phyloP scores from a whole-genome alignment of 2,888 invertebrate species.

The Rhaphigaster nebulosa region DNA sequence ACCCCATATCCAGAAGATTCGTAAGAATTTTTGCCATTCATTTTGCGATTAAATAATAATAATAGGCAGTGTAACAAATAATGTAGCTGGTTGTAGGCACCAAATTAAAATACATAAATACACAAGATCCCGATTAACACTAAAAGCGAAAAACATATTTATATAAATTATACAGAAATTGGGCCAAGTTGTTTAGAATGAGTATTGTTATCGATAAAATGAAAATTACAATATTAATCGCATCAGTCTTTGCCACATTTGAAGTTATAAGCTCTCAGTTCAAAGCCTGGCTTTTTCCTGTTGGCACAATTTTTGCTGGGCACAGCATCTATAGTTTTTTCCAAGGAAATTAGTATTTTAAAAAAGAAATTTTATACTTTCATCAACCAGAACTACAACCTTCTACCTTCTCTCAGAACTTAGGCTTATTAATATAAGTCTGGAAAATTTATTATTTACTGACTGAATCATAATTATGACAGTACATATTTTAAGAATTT shows the following conservation, averaged over 20 bases:
- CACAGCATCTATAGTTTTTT: conserved; percentile 10
- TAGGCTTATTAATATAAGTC: too few relatives aligned
- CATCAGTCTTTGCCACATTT: conserved; percentile 62
- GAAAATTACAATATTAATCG: conserved; percentile 27
- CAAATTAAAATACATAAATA: conserved; percentile 56
- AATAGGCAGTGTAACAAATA: conserved; percentile 61
- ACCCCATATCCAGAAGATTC: conserved; percentile 52
- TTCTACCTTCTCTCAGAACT: too few relatives aligned
- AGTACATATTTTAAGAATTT: too few relatives aligned
- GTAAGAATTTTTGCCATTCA: not conserved
- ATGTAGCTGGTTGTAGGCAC: conserved; percentile 62
- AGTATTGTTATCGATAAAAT: not conserved
- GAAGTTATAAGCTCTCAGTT: conserved; percentile 61
- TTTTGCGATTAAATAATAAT: conserved; percentile 3
- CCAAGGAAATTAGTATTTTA: not conserved
- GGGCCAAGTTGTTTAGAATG: conserved; percentile 12
- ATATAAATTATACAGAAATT: conserved; percentile 47
- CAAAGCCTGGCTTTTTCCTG: conserved; percentile 56
- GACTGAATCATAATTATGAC: too few relatives aligned
- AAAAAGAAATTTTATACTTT: not conserved
- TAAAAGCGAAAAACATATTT: conserved; percentile 40
- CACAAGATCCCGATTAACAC: not conserved
- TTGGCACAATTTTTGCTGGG: conserved; percentile 62
- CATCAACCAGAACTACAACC: too few relatives aligned
- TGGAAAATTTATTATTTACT: too few relatives aligned